Evolutionary conservation across 2,113 vertebrate genomes (phyloP).

Genomic region (Calidris pugnax): DNA sequence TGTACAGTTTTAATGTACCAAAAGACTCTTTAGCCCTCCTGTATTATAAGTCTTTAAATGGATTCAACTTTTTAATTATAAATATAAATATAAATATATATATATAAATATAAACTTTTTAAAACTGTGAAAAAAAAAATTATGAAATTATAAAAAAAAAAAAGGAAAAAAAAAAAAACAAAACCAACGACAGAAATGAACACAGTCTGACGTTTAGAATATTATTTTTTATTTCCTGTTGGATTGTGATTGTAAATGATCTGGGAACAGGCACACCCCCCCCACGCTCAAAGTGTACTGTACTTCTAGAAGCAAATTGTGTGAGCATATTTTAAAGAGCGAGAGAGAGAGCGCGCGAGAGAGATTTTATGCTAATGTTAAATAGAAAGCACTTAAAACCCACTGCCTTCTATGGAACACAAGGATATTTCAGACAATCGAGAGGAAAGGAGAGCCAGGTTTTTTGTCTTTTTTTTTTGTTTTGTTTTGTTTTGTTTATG

Average conservation of each 20-base stretch:
- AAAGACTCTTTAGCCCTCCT: slow-evolving; percentile 72
- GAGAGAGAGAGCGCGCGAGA: slow-evolving; percentile 46
- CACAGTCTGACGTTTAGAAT: no score
- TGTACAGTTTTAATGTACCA: slow-evolving; percentile 83
- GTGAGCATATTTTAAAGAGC: slow-evolving; percentile 74
- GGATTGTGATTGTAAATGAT: no score
- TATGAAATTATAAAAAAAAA: no score
- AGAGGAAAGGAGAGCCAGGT: slow-evolving; percentile 80
- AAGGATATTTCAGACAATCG: slow-evolving; percentile 87
- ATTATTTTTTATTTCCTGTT: no score
- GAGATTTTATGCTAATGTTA: slow-evolving; percentile 74
- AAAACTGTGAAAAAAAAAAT: no score
- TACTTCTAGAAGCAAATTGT: no score
- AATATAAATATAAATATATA: slow-evolving; percentile 85
- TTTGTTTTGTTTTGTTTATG: no score
- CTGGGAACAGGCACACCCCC: no score
- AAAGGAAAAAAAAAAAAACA: no score
- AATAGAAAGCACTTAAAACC: slow-evolving; percentile 87
- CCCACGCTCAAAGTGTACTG: no score
- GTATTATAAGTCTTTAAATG: slow-evolving; percentile 80
- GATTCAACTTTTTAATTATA: slow-evolving; percentile 84
- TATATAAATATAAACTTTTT: no score
- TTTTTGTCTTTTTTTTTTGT: slow-evolving; percentile 68
- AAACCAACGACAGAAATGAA: no score
- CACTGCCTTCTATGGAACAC: slow-evolving; percentile 71